Conservation (phyloP, 2,113 vertebrate genomes). For the Corythoichthys haematopterus region DNA sequence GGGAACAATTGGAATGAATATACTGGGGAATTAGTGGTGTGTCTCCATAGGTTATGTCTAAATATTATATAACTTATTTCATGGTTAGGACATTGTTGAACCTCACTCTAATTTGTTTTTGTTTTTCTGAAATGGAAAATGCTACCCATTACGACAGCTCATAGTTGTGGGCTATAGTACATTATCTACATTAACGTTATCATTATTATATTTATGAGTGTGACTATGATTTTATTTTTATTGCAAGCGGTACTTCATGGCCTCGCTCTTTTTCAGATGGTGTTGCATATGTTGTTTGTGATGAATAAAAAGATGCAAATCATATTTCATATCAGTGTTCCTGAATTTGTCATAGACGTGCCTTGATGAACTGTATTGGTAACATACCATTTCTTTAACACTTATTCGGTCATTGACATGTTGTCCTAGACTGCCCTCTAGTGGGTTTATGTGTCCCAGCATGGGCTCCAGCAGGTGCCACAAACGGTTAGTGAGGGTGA, state of each 20-base stretch:
- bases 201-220: conserved; percentile 67
- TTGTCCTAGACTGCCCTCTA: conserved; percentile 51
- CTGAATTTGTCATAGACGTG: conserved; percentile 10
- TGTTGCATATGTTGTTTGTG: conserved; percentile 59
- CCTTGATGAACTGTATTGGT: conserved; percentile 35
- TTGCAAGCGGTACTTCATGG: conserved; percentile 43
- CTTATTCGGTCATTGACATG: conserved; percentile 9
- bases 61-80: neutral
- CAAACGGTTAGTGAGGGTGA: too few relatives aligned
- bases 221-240: conserved; percentile 38
- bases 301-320: conserved; percentile 53
- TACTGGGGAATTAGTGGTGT: neutral
- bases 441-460: conserved; percentile 33
- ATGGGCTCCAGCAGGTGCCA: conserved; percentile 3
- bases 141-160: conserved; percentile 41
- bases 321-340: conserved; percentile 17
- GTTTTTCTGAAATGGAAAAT: neutral
- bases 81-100: neutral
- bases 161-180: conserved; percentile 46
- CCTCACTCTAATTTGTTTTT: neutral
- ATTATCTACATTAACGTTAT: conserved; percentile 22
- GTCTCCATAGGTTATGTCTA: neutral
- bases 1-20: neutral
- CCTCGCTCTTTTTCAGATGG: conserved; percentile 50
- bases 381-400: neutral